A percentile compares a stretch with the other conserved stretches of the same genome.
phyloP scores from a whole-genome alignment of 2,113 vertebrate genomes.

The Australoheros scitulus region DNA sequence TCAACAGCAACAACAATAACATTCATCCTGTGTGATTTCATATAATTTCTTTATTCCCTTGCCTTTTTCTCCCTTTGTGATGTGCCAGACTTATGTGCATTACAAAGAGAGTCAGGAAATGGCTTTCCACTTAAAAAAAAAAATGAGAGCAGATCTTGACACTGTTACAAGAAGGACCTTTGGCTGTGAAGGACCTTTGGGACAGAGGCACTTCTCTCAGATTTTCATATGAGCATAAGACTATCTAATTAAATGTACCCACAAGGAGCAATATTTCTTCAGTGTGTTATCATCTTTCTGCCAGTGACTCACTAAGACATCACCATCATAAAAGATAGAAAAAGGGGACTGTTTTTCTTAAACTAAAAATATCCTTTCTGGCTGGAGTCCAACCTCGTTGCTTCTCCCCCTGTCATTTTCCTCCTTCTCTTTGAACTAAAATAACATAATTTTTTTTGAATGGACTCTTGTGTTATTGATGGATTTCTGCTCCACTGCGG shows the following conservation, averaged over 20 bases:
- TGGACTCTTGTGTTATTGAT: slow-evolving; percentile 61
- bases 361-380: slow-evolving; percentile 64
- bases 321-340: slow-evolving; percentile 14
- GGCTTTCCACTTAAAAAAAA: slow-evolving; percentile 62
- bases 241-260: slow-evolving; percentile 47
- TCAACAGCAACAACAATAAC: slow-evolving; percentile 73
- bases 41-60: slow-evolving; percentile 73
- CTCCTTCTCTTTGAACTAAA: slow-evolving; percentile 67
- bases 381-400: slow-evolving; percentile 58
- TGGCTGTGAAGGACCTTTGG: slow-evolving; percentile 56
- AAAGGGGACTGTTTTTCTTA: slow-evolving; percentile 28
- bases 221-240: slow-evolving; percentile 32
- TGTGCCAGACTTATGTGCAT: slow-evolving; percentile 71
- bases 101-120: slow-evolving; percentile 72
- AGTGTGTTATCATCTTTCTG: slow-evolving; percentile 35
- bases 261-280: slow-evolving; percentile 41
- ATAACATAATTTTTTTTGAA: slow-evolving; percentile 63
- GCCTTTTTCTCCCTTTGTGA: slow-evolving; percentile 66
- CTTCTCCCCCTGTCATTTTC: slow-evolving; percentile 51
- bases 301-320: slow-evolving; percentile 26
- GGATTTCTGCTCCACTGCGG: slow-evolving; percentile 56
- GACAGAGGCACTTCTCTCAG: slow-evolving; percentile 44
- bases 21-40: slow-evolving; percentile 73
- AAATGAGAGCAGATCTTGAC: slow-evolving; percentile 64
- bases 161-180: slow-evolving; percentile 69